phyloP scores from a whole-genome alignment of 2,113 vertebrate species.

The Chunga burmeisteri region DNA sequence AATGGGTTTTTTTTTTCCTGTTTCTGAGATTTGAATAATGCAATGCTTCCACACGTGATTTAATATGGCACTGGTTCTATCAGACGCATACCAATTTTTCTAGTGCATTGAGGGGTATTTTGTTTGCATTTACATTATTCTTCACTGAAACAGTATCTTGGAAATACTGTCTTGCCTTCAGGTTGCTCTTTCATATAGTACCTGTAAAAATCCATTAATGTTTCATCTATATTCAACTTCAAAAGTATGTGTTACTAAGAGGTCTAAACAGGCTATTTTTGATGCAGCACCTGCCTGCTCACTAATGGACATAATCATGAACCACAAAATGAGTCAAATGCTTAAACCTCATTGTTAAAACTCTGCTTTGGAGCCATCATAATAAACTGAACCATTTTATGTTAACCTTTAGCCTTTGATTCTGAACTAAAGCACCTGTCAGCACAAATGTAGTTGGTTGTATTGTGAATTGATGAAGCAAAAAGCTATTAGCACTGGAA shows the following conservation, averaged over 20 bases:
- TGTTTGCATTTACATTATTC: neutral
- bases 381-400: slow-evolving; percentile 54
- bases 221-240: slow-evolving; percentile 41
- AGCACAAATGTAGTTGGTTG: slow-evolving; percentile 29
- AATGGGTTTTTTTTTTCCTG: slow-evolving; percentile 16
- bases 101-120: neutral
- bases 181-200: neutral
- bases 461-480: slow-evolving; percentile 50
- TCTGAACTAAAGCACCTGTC: slow-evolving; percentile 40
- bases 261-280: slow-evolving; percentile 45
- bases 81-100: neutral
- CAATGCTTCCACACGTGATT: slow-evolving; percentile 29
- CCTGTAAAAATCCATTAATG: slow-evolving; percentile 49
- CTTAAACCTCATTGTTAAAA: slow-evolving; percentile 65
- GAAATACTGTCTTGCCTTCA: neutral
- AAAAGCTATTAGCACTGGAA: slow-evolving; percentile 49
- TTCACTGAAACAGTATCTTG: neutral
- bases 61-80: neutral
- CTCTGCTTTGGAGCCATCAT: slow-evolving; percentile 50
- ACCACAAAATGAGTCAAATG: slow-evolving; percentile 59
- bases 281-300: slow-evolving; percentile 18
- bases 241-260: slow-evolving; percentile 23
- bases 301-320: slow-evolving; percentile 66
- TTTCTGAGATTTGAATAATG: slow-evolving; percentile 51
- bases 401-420: slow-evolving; percentile 57